phyloP scores from a whole-genome alignment of 2,113 vertebrate species.

The Larimichthys polyactis region DNA sequence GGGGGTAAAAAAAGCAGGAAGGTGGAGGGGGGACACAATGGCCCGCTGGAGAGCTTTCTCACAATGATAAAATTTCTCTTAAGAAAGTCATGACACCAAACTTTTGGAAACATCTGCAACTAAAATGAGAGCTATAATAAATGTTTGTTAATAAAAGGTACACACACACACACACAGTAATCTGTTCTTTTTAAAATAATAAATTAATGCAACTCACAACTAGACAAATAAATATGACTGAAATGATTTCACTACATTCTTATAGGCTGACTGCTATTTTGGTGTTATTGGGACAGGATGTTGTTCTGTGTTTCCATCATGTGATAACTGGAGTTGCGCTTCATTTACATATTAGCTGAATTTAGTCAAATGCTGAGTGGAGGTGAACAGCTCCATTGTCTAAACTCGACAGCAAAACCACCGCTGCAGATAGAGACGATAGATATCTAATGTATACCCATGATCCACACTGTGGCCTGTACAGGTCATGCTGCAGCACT shows the following conservation, averaged over 20 bases:
- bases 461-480: neutral
- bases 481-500: neutral
- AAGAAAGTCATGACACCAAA: constrained; percentile 48
- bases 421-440: constrained; percentile 45
- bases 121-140: neutral
- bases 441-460: constrained; percentile 18
- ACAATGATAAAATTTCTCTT: constrained; percentile 81
- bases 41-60: constrained; percentile 70
- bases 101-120: constrained; percentile 18
- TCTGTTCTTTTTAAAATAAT: neutral
- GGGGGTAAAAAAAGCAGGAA: constrained; percentile 23
- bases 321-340: constrained; percentile 27
- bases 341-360: constrained; percentile 74
- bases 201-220: neutral
- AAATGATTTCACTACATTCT: neutral
- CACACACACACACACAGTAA: neutral
- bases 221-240: neutral
- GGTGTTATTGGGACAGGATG: neutral
- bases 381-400: constrained; percentile 61
- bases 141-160: constrained; percentile 3
- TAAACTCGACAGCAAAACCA: constrained; percentile 4
- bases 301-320: constrained; percentile 3
- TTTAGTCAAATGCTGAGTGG: constrained; percentile 80
- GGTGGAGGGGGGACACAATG: constrained; percentile 22
- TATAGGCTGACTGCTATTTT: neutral